phyloP scores from a whole-genome alignment of 2,113 vertebrate species.

The Tragelaphus buxtoni region DNA sequence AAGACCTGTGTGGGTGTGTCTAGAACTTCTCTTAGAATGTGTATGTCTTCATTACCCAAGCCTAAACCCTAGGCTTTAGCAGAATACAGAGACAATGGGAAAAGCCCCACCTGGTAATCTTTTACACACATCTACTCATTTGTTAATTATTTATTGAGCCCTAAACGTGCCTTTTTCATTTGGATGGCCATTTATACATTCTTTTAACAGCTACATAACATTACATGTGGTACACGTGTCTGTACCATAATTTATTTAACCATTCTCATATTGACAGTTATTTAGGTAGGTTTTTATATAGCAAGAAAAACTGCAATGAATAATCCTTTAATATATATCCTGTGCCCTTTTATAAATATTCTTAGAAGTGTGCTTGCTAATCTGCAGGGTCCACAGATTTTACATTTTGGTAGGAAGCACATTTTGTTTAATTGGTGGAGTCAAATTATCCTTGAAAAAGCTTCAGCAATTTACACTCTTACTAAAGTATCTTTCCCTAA shows the following conservation, averaged over 20 bases:
- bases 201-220: background rate
- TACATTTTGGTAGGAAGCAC: background rate
- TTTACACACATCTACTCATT: background rate
- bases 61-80: background rate
- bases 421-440: background rate
- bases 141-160: background rate
- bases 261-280: background rate
- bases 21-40: background rate
- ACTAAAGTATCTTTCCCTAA: background rate
- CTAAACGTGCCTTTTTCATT: background rate
- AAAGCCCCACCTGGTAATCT: background rate
- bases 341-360: background rate
- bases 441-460: conserved; percentile 8
- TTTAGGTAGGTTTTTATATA: background rate
- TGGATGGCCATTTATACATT: background rate
- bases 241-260: background rate
- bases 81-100: background rate
- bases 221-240: background rate
- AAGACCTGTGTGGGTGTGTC: background rate
- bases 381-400: background rate
- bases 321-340: background rate
- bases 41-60: background rate
- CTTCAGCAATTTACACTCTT: background rate
- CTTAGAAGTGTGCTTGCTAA: background rate
- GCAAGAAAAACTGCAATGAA: background rate